Conservation (phyloP, 2,888 invertebrate species). For the Orgyia antiqua region DNA sequence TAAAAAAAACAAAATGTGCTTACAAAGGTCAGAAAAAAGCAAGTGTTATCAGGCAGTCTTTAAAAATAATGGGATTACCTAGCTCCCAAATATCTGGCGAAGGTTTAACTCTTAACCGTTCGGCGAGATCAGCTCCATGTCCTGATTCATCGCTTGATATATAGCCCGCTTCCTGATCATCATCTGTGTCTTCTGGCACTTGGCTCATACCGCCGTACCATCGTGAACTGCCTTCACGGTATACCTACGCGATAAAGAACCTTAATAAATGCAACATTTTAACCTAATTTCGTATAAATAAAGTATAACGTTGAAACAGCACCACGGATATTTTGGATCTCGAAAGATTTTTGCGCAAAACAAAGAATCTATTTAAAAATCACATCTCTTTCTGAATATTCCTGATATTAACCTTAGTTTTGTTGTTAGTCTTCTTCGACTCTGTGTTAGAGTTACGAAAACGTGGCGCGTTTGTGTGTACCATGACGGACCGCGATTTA, state of each 20-base stretch:
- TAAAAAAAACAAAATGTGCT: too few species aligned
- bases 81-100: conserved; percentile 70
- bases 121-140: conserved; percentile 65
- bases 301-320: not conserved
- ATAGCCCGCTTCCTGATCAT: conserved; percentile 60
- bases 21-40: too few species aligned
- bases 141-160: conserved; percentile 78
- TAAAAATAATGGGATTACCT: too few species aligned
- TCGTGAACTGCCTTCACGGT: conserved; percentile 53
- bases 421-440: conserved; percentile 41
- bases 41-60: too few species aligned
- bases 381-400: too few species aligned
- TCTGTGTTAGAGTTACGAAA: conserved; percentile 26
- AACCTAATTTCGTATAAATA: not conserved
- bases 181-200: conserved; percentile 52
- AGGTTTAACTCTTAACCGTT: conserved; percentile 59
- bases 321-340: not conserved
- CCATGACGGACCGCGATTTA: conserved; percentile 41
- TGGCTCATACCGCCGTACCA: conserved; percentile 64
- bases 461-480: conserved; percentile 40
- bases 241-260: conserved; percentile 34
- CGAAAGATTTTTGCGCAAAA: too few species aligned
- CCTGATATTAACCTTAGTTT: conserved; percentile 37
- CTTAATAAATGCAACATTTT: not conserved
- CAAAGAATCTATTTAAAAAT: too few species aligned